Percentiles rank a stretch among this genome's conserved stretches.
Evolutionary conservation across 2,888 invertebrate genomes (phyloP).

Genomic region (Eupithecia subfuscata): DNA sequence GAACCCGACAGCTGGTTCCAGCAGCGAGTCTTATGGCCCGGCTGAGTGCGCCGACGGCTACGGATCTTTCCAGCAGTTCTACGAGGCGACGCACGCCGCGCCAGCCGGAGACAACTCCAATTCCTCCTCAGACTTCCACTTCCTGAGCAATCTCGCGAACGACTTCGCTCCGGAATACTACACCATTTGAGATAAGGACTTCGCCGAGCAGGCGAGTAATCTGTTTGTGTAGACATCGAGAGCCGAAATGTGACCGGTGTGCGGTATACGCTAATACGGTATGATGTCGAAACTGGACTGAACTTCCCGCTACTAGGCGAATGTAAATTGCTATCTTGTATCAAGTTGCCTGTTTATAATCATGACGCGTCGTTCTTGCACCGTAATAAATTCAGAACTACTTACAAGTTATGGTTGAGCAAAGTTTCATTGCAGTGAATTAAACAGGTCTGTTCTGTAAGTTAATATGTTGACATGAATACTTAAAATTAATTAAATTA

Average conservation of each 20-base stretch:
- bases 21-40: constrained; percentile 68
- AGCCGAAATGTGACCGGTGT: constrained; percentile 30
- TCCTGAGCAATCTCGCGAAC: constrained; percentile 95
- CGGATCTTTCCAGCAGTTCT: constrained; percentile 89
- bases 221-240: constrained; percentile 74
- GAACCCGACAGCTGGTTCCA: constrained; percentile 60
- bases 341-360: constrained; percentile 9
- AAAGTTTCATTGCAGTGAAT: constrained; percentile 30
- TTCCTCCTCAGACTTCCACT: constrained; percentile 97
- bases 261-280: constrained; percentile 41
- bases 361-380: not conserved
- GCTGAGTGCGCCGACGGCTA: constrained; percentile 86
- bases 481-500: constrained; percentile 50
- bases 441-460: constrained; percentile 43
- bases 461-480: constrained; percentile 56
- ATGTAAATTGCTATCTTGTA: constrained; percentile 54
- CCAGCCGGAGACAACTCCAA: constrained; percentile 91
- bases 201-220: constrained; percentile 81
- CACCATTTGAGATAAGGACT: constrained; percentile 84
- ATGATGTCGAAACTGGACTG: constrained; percentile 57
- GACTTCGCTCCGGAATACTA: constrained; percentile 97
- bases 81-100: constrained; percentile 82
- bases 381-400: constrained; percentile 7
- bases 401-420: constrained; percentile 3
- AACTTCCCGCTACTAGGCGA: constrained; percentile 67